These are phyloP conservation scores for Machaerirhynchus nigripectus DNA, from an alignment of 2,113 vertebrate species.

Conservation along the genomic window DNA sequence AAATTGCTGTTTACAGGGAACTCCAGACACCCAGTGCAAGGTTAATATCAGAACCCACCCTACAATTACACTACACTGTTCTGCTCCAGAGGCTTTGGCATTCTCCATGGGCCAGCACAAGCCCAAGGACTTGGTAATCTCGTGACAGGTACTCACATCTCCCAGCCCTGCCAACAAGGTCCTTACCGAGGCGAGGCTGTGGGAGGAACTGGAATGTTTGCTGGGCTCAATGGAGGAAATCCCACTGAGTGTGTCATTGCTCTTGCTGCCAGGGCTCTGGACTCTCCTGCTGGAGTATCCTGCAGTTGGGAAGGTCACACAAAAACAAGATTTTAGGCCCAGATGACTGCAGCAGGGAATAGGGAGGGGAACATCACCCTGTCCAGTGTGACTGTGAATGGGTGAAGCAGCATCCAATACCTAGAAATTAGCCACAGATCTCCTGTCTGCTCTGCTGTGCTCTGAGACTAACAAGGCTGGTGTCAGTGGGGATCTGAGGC, in stretches of 20 bases:
- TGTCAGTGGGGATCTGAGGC: neutral
- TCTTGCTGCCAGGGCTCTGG: slow-evolving; percentile 91
- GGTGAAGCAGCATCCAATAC: neutral
- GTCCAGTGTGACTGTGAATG: neutral
- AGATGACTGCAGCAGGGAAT: neutral
- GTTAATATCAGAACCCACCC: neutral
- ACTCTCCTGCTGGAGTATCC: slow-evolving; percentile 80
- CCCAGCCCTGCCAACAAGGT: neutral
- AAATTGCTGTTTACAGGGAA: neutral
- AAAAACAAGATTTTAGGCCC: neutral
- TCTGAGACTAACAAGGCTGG: neutral
- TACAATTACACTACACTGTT: neutral
- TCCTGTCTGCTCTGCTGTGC: neutral
- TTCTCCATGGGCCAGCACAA: neutral
- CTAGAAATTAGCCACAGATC: neutral
- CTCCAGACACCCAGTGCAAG: neutral
- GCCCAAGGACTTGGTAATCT: neutral
- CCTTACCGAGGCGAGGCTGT: slow-evolving; percentile 91
- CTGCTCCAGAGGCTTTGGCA: neutral
- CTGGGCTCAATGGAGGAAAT: slow-evolving; percentile 93
- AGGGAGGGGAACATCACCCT: neutral
- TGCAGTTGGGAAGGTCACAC: slow-evolving; percentile 35
- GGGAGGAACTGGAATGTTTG: slow-evolving; percentile 93
- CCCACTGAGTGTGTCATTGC: slow-evolving; percentile 94
- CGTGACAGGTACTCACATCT: neutral